phyloP scores from a whole-genome alignment of 2,113 vertebrate genomes.

The Corvus hawaiiensis region DNA sequence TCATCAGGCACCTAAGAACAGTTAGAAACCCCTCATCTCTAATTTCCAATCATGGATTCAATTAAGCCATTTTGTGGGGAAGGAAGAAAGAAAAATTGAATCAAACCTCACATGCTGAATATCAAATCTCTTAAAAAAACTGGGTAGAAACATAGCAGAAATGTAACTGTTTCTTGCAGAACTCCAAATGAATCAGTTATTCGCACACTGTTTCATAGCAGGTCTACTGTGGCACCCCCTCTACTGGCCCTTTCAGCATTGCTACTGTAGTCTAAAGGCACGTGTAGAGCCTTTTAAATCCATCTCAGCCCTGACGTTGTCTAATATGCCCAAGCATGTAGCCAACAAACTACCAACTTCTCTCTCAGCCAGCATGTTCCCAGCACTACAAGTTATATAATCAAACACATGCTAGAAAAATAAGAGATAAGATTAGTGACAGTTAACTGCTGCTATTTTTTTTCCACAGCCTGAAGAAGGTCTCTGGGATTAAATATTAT shows the following conservation, averaged over 20 bases:
- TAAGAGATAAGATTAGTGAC: constrained; percentile 49
- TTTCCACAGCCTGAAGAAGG: constrained; percentile 19
- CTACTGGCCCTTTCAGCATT: neutral
- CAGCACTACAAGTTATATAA: constrained; percentile 47
- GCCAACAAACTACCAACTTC: neutral
- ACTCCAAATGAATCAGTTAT: neutral
- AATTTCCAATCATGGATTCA: neutral
- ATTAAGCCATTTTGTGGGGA: constrained; percentile 11
- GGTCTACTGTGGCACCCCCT: neutral
- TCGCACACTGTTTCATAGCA: neutral
- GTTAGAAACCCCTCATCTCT: neutral
- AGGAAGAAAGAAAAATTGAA: constrained; percentile 21
- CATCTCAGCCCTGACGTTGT: neutral
- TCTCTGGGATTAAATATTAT: constrained; percentile 49
- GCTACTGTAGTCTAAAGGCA: neutral
- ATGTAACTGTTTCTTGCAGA: neutral
- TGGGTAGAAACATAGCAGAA: neutral
- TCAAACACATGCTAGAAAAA: constrained; percentile 53
- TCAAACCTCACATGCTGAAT: neutral
- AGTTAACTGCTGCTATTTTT: constrained; percentile 42
- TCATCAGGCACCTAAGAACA: neutral
- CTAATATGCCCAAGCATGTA: neutral
- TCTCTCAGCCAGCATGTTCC: neutral
- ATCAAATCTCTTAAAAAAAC: neutral
- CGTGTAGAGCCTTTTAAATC: neutral